Percentiles rank a stretch among this genome's conserved stretches.
Evolutionary conservation across 2,113 vertebrate species (phyloP).

Genomic region (Dinomys branickii): DNA sequence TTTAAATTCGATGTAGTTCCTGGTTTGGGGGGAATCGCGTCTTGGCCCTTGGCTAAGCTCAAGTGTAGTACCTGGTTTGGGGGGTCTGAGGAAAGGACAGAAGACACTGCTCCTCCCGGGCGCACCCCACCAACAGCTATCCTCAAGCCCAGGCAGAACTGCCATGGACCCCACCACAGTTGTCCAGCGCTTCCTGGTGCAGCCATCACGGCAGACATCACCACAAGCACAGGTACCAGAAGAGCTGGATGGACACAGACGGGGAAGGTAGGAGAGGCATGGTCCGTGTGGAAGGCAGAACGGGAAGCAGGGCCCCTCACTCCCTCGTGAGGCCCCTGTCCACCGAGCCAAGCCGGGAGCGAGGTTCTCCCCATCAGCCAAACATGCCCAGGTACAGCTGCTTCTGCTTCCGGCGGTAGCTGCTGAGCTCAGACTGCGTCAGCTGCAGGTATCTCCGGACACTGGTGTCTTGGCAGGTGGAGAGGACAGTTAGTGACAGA

Average conservation of each 20-base stretch:
- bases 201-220: neutral
- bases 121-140: neutral
- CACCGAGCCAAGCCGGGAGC: neutral
- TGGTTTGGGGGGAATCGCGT: neutral
- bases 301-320: neutral
- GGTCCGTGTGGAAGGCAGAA: neutral
- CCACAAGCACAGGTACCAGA: neutral
- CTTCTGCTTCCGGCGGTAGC: conserved; percentile 89
- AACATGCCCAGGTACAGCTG: conserved; percentile 94
- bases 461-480: conserved; percentile 86
- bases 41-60: too few relatives aligned
- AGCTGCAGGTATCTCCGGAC: conserved; percentile 90
- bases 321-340: conserved; percentile 19
- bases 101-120: neutral
- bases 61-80: too few relatives aligned
- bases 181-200: conserved; percentile 5
- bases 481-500: conserved; percentile 23
- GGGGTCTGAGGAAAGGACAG: neutral
- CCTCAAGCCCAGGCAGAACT: neutral
- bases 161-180: neutral
- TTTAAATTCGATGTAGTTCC: neutral
- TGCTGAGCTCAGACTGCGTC: conserved; percentile 89
- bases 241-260: neutral
- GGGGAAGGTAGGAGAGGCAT: neutral
- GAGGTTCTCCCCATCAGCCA: conserved; percentile 63